These are phyloP conservation scores for Aethes cnicana DNA, from an alignment of 2,888 invertebrate species.

Conservation along the genomic window DNA sequence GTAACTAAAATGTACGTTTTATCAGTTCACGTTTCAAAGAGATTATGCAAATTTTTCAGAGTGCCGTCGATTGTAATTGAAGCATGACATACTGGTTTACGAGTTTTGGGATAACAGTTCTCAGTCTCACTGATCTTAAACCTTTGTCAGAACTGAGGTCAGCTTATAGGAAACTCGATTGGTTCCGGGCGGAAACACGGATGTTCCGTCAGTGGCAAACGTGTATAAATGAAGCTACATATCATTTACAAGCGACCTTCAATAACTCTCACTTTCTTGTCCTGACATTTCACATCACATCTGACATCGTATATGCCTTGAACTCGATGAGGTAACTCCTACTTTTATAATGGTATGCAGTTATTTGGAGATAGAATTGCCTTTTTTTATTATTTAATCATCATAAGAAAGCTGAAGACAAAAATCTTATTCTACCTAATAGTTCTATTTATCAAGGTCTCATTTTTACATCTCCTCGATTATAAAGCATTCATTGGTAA, in stretches of 20 bases:
- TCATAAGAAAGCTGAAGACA: no score
- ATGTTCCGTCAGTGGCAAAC: no score
- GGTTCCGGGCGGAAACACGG: conserved; percentile 25
- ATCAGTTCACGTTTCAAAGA: background rate
- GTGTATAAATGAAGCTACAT: no score
- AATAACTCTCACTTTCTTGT: conserved; percentile 4
- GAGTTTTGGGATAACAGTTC: no score
- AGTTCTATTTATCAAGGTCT: no score
- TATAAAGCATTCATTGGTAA: no score
- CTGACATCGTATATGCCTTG: conserved; percentile 15
- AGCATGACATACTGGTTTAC: background rate
- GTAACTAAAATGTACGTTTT: background rate
- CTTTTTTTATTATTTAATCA: no score
- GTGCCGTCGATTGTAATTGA: background rate
- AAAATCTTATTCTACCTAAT: no score
- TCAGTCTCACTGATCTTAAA: conserved; percentile 20
- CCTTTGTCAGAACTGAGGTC: conserved; percentile 19
- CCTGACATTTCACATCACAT: conserved; percentile 9
- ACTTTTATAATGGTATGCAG: no score
- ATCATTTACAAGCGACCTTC: conserved; percentile 18
- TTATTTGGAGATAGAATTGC: no score
- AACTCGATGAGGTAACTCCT: no score
- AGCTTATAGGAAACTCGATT: conserved; percentile 27
- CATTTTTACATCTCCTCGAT: no score
- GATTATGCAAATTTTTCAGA: conserved; percentile 7